Conservation (phyloP, 2,888 invertebrate species). For the Meandrusa payeni region DNA sequence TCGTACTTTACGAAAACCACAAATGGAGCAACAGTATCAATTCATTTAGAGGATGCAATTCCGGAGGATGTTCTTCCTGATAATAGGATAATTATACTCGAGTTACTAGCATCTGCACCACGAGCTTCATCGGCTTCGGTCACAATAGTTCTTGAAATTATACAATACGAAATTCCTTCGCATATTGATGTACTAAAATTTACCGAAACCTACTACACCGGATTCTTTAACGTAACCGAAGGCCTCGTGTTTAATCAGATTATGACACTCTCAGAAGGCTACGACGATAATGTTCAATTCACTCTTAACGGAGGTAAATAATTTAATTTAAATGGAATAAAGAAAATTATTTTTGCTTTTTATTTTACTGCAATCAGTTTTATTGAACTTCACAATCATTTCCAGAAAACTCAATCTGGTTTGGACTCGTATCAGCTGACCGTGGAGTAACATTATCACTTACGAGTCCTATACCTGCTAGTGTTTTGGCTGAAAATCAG, state of each 20-base stretch:
- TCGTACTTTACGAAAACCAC: constrained; percentile 30
- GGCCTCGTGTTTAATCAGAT: constrained; percentile 32
- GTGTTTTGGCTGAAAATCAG: constrained; percentile 27
- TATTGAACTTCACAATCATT: neutral
- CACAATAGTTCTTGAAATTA: constrained; percentile 35
- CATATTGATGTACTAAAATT: constrained; percentile 25
- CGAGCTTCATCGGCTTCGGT: constrained; percentile 34
- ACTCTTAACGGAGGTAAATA: constrained; percentile 38
- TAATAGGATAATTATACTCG: constrained; percentile 35
- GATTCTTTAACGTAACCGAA: constrained; percentile 30
- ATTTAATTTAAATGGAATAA: neutral
- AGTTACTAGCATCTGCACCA: constrained; percentile 37
- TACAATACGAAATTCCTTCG: constrained; percentile 5
- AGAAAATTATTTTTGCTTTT: neutral
- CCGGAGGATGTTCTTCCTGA: constrained; percentile 34
- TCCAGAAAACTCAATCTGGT: constrained; percentile 14
- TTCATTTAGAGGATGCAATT: constrained; percentile 29
- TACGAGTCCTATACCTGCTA: constrained; percentile 22
- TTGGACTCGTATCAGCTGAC: neutral
- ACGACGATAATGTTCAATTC: constrained; percentile 34
- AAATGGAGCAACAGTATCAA: constrained; percentile 28
- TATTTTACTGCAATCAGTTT: too few species aligned
- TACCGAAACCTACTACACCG: constrained; percentile 36
- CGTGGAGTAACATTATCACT: constrained; percentile 19
- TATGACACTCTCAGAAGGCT: constrained; percentile 35